Base-by-base conservation (phyloP, 2,113 vertebrate species). In the Dascyllus trimaculatus region DNA sequence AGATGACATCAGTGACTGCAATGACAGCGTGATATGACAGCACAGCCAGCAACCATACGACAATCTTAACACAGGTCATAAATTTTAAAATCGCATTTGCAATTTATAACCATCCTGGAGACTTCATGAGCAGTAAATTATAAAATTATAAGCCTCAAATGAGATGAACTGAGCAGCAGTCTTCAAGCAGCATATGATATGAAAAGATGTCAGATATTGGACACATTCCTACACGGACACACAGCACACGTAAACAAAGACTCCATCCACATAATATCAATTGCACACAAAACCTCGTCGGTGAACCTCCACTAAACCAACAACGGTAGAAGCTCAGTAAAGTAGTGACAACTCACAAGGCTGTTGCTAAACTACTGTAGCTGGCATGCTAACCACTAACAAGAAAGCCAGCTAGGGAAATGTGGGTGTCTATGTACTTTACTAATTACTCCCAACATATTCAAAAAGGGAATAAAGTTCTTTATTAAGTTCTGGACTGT, bases 21-120 rank as follows among this genome's bases (percentile, higher is more conserved):
- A 84, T 84, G 86, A 86, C 88, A 92, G 81, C 63, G 49, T 83
- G 81, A 76, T 40, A 83, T 78, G 80, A 63, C 75, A 85, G 90
- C 87, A 78, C 80, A 95, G 92, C 87, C 17, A 86, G 90, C 35
- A 68, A 80, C 89, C 64, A 91, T 84, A 87, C 93, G 81, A 87
- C n/a, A 83, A 83, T 46, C 4, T 69, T 88, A 88, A 80, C 71
- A 75, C 38, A 59, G 40, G 54, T 48, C 43, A 80, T 70, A 53
- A 69, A 82, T 62, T 62, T 22, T 57, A 43, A 62, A 64, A 67
- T 17, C 4, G 60, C 63, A 54, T 71, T 24, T 51, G 59, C 35
- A 79, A 59, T 84, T 70, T 19, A 75, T 52, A 62, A 52, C 52
- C 40, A 59, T 19, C 56, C 73, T 19, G 11, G 14, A 71, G 38